Conservation (phyloP, 2,113 vertebrate genomes). For the Calyptomena viridis region DNA sequence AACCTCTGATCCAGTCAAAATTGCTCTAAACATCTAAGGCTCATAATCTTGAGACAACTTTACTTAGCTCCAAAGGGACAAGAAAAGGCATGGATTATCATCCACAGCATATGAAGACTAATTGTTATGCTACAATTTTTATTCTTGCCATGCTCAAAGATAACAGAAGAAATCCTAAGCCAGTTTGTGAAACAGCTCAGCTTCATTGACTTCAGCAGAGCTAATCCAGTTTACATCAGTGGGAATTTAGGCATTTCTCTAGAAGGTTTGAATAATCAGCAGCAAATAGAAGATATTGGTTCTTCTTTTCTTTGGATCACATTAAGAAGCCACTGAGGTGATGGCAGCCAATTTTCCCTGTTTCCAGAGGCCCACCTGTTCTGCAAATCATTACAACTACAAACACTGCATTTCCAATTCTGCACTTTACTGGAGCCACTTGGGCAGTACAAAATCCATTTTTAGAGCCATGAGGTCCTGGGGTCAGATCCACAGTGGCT, state of each 20-base stretch:
- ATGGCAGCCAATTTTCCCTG: neutral
- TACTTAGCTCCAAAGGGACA: constrained; percentile 33
- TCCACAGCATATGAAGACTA: neutral
- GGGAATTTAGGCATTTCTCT: neutral
- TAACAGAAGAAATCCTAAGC: neutral
- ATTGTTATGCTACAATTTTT: neutral
- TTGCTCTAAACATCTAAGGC: constrained; percentile 60
- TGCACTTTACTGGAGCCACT: neutral
- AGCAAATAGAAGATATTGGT: neutral
- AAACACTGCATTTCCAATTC: constrained; percentile 19
- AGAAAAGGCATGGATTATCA: constrained; percentile 30
- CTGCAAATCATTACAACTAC: constrained; percentile 34
- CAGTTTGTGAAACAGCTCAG: neutral
- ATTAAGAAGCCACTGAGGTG: neutral
- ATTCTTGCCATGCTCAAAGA: neutral
- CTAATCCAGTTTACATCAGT: neutral
- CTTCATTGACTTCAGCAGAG: neutral
- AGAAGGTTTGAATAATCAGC: neutral
- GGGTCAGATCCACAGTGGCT: constrained; percentile 10
- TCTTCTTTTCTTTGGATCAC: neutral
- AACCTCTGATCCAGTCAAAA: constrained; percentile 75
- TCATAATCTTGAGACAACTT: constrained; percentile 73
- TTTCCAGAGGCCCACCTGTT: neutral
- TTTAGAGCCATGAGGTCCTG: constrained; percentile 27
- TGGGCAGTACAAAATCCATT: neutral